Evolutionary conservation across 2,888 invertebrate genomes (phyloP).

Genomic region (Leptopilina drosophilae): DNA sequence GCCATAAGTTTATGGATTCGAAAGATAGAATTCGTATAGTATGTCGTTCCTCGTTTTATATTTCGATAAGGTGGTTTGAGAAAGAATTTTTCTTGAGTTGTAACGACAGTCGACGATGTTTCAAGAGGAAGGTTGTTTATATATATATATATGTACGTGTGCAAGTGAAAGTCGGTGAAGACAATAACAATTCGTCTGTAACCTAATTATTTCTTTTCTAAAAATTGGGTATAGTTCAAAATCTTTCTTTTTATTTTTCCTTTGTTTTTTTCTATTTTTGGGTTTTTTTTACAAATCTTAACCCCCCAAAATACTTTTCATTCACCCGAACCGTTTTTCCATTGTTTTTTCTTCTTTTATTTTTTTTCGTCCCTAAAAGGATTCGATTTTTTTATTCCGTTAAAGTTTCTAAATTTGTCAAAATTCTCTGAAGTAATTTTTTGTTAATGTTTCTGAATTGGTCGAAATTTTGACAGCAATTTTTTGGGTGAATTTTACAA

Average conservation of each 20-base stretch:
- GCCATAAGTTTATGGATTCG: slow-evolving; percentile 8
- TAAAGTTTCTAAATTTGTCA: no score
- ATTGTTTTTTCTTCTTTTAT: no score
- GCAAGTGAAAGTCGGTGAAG: slow-evolving; percentile 15
- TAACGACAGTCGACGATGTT: background rate
- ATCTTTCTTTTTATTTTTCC: background rate
- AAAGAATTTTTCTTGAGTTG: slow-evolving; percentile 24
- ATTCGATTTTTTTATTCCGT: no score
- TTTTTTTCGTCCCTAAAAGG: no score
- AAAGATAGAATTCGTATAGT: slow-evolving; percentile 5
- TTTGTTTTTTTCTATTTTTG: no score
- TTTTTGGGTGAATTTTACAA: background rate
- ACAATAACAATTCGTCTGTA: background rate
- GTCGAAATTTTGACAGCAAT: no score
- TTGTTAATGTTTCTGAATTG: no score
- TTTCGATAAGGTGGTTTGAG: slow-evolving; percentile 1
- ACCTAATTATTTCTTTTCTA: slow-evolving; percentile 13
- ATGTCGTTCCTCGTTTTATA: background rate
- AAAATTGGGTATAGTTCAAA: background rate
- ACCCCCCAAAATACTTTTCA: no score
- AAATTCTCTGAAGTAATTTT: no score
- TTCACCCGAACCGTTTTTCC: no score
- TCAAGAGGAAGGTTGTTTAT: background rate
- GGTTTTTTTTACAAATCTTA: no score
- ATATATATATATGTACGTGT: no score